A percentile compares a stretch with the other conserved stretches of the same genome.
Evolutionary conservation across 2,888 invertebrate genomes (phyloP).

Genomic region (Oscheius onirici): DNA sequence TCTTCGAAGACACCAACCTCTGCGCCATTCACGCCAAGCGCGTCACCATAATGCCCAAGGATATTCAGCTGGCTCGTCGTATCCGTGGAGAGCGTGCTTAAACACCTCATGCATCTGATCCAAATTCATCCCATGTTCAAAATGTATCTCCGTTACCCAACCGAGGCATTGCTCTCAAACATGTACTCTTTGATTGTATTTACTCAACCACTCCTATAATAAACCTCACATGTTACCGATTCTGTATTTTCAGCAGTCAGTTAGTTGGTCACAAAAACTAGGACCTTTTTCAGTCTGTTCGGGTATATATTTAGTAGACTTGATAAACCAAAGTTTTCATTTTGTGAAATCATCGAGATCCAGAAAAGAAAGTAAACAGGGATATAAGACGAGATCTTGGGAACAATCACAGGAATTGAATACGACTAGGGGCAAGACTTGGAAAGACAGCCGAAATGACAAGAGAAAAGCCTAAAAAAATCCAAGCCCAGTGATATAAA

Average conservation of each 20-base stretch:
- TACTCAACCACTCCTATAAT: constrained; percentile 1
- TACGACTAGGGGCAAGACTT: too few species aligned
- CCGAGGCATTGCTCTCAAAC: not conserved
- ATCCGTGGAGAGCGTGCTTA: constrained; percentile 78
- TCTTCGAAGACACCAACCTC: constrained; percentile 97
- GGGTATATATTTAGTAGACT: too few species aligned
- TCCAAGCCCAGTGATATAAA: too few species aligned
- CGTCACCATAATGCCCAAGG: constrained; percentile 93
- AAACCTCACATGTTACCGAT: constrained; percentile 1
- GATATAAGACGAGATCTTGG: too few species aligned
- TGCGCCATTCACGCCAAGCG: constrained; percentile 97
- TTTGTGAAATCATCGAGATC: too few species aligned
- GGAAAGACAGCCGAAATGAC: too few species aligned
- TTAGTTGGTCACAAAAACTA: too few species aligned
- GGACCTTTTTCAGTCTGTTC: too few species aligned
- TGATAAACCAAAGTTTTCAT: too few species aligned
- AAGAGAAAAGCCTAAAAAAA: too few species aligned
- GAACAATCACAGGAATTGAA: too few species aligned
- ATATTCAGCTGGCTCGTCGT: constrained; percentile 52
- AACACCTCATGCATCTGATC: not conserved
- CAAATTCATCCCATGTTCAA: constrained; percentile 41
- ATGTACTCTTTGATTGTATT: constrained; percentile 13
- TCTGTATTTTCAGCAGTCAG: not conserved
- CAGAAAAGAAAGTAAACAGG: too few species aligned
- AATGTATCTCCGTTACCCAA: not conserved